phyloP scores from a whole-genome alignment of 1,140 invertebrate species.

The Aphelenchoides avenae region DNA sequence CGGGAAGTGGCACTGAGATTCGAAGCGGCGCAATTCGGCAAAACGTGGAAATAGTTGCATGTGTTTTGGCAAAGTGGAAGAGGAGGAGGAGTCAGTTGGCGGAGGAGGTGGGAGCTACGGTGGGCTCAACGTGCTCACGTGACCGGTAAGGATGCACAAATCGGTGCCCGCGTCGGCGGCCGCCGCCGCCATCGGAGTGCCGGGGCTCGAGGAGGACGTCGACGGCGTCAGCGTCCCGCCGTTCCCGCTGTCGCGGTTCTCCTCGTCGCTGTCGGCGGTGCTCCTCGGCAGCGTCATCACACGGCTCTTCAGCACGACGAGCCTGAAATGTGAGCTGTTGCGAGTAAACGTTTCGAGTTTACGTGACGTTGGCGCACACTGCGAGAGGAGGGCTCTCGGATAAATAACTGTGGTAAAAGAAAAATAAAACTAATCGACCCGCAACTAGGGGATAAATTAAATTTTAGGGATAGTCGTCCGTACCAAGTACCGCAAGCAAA shows the following conservation, averaged over 20 bases:
- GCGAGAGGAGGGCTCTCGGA: too few species aligned
- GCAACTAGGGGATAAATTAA: too few species aligned
- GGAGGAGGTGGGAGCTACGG: constrained; percentile 1
- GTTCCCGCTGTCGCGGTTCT: background rate
- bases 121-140: constrained; percentile 35
- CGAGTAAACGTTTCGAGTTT: background rate
- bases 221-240: background rate
- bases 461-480: too few species aligned
- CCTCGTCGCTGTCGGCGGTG: background rate
- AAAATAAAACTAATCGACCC: too few species aligned
- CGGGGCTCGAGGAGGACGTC: background rate
- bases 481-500: too few species aligned
- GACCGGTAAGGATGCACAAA: constrained; percentile 37
- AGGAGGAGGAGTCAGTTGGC: background rate
- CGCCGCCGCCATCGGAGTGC: background rate
- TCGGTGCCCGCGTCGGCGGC: constrained; percentile 6
- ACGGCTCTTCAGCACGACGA: constrained; percentile 22
- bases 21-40: too few species aligned
- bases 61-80: too few species aligned
- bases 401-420: too few species aligned
- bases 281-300: background rate
- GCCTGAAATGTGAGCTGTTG: constrained; percentile 8
- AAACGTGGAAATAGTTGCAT: too few species aligned
- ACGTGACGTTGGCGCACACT: too few species aligned
- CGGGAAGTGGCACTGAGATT: too few species aligned